phyloP scores from a whole-genome alignment of 1,140 invertebrate species.

The Rhagoletis pomonella region DNA sequence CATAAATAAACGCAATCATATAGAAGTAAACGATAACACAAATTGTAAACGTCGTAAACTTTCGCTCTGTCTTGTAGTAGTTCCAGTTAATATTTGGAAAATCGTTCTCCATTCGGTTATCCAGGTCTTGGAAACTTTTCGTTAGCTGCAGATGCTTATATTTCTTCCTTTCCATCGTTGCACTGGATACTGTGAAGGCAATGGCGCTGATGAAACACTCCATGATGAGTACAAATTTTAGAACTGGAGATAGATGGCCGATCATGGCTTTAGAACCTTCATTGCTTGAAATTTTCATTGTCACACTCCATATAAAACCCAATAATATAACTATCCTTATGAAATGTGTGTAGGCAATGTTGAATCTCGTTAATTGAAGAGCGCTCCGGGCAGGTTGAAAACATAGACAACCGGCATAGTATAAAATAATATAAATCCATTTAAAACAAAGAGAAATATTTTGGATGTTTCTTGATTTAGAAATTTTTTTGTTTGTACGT shows the following conservation, averaged over 20 bases:
- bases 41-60: slow-evolving; percentile 62
- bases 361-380: slow-evolving; percentile 11
- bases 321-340: slow-evolving; percentile 38
- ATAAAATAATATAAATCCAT: slow-evolving; percentile 37
- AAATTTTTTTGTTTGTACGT: not conserved
- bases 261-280: slow-evolving; percentile 63
- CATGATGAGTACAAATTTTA: slow-evolving; percentile 62
- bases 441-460: slow-evolving; percentile 46
- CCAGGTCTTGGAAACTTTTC: slow-evolving; percentile 60
- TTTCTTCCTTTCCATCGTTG: slow-evolving; percentile 59
- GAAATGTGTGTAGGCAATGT: not conserved
- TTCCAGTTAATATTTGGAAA: slow-evolving; percentile 65
- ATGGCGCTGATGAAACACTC: slow-evolving; percentile 62
- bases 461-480: not conserved
- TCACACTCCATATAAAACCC: slow-evolving; percentile 58
- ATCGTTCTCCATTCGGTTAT: slow-evolving; percentile 56
- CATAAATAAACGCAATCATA: slow-evolving; percentile 58
- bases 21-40: slow-evolving; percentile 48
- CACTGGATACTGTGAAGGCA: slow-evolving; percentile 61
- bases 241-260: slow-evolving; percentile 60
- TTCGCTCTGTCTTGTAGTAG: slow-evolving; percentile 61
- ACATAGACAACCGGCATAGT: slow-evolving; percentile 35
- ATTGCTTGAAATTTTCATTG: slow-evolving; percentile 57
- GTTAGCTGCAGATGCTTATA: slow-evolving; percentile 58
- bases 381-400: not conserved